phyloP scores from a whole-genome alignment of 2,113 vertebrate species.

The Lates calcarifer region DNA sequence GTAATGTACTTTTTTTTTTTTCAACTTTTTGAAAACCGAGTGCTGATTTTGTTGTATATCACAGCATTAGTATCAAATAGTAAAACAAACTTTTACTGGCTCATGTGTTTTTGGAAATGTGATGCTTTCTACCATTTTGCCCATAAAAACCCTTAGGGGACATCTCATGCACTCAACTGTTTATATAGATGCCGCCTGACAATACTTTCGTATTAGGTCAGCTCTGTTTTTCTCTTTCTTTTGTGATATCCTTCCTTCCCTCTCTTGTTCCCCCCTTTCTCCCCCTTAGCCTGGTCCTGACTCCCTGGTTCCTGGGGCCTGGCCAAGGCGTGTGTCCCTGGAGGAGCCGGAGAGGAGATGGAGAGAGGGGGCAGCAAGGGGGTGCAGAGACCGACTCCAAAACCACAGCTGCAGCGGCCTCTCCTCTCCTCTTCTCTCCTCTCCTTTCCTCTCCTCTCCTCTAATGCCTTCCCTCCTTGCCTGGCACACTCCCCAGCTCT shows the following conservation, averaged over 20 bases:
- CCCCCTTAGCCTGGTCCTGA: slow-evolving; percentile 83
- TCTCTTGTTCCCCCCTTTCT: slow-evolving; percentile 73
- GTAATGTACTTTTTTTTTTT: neutral
- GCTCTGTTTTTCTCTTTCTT: slow-evolving; percentile 72
- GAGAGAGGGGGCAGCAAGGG: slow-evolving; percentile 83
- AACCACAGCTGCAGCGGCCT: slow-evolving; percentile 84
- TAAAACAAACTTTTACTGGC: slow-evolving; percentile 34
- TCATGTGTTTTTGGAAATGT: slow-evolving; percentile 32
- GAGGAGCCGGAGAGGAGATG: slow-evolving; percentile 84
- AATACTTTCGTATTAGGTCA: slow-evolving; percentile 57
- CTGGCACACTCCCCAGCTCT: slow-evolving; percentile 83
- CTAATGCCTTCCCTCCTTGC: slow-evolving; percentile 64
- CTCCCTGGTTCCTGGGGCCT: slow-evolving; percentile 84
- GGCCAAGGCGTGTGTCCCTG: slow-evolving; percentile 84
- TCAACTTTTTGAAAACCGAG: neutral
- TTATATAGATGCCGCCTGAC: slow-evolving; percentile 63
- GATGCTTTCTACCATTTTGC: slow-evolving; percentile 2
- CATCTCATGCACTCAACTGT: slow-evolving; percentile 45
- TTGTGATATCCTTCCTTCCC: slow-evolving; percentile 72
- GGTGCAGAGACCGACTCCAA: slow-evolving; percentile 80
- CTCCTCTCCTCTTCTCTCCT: slow-evolving; percentile 46
- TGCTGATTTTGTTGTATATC: slow-evolving; percentile 13
- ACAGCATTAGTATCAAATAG: slow-evolving; percentile 29
- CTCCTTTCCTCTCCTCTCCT: slow-evolving; percentile 37
- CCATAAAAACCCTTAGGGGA: slow-evolving; percentile 32